Base-by-base conservation (phyloP, 2,113 vertebrate species). In the Plotosus lineatus region DNA sequence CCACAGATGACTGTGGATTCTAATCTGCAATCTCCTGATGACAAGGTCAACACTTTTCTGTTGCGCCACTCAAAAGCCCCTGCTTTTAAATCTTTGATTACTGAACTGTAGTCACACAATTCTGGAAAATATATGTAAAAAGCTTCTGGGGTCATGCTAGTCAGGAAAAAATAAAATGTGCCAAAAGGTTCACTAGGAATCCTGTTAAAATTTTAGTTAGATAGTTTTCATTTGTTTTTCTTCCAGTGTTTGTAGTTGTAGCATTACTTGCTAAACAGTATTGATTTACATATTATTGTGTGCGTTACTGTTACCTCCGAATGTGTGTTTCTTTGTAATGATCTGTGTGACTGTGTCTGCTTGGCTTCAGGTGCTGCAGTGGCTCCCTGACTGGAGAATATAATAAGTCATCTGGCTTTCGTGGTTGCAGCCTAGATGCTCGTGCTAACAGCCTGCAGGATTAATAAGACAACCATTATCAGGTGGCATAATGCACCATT, bases 331-430 rank as follows among this genome's bases (percentile, higher is more conserved):
- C n/a, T 42, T 17, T 65, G n/a, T 21, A n/a, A 58, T 76, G 21
- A 42, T 76, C 65, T 82, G 31, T 15, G 33, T 44, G 66, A 46
- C 31, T 55, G 46, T 83, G 91, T 88, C 87, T 65, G 76, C 40
- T 77, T 19, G 44, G 60, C 9, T 33, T 36, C 21, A 56, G 36
- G 44, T 36, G 38, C 51, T 14, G 79, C n/a, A 80, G 65, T 26
- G 82, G 75, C 3, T 83, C 81, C 83, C 81, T 90, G 76, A 80
- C 73, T 63, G 86, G 28, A 5, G 87, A 89, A 15, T 90, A 79
- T 44, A 92, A 82, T 60, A 94, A 87, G 55, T 94, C 94, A 68
- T 82, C 71, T 10, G 91, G 91, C 78, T 89, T 84, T 40, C 50
- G 81, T 0, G 94, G 94, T 76, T 92, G 94, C 46, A 88, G 88